Base-by-base conservation (phyloP, 2,113 vertebrate species). In the Dicerorhinus sumatrensis region DNA sequence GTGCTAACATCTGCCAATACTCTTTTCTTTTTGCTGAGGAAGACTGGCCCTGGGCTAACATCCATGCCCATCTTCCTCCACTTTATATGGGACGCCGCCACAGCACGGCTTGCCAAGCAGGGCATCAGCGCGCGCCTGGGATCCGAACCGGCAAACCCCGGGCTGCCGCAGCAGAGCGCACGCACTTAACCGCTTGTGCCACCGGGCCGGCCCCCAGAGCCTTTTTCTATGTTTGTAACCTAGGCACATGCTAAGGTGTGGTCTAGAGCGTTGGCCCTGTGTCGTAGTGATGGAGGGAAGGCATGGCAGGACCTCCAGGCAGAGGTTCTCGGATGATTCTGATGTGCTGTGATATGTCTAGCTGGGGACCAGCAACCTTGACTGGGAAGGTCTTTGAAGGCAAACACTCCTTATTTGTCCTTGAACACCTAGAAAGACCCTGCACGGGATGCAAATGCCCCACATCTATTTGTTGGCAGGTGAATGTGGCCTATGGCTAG, bases 401-500 rank as follows among this genome's bases (percentile, higher is more conserved):
- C 56, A 73, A 33, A 21, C 63, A 42, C 10, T 4, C 56, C 21
- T 29, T 60, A 46, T 62, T 33, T 3, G 0, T 76, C 48, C 48
- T 56, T 39, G 36, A 91, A 23, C 23, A 27, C 56, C 56, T 16
- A 25, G 33, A 75, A 56, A 11, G 33, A 63, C 36, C 31, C 72
- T 21, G 18, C 42, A 31, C 39, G 8, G 63, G 48, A 25, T 36
- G 3, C 6, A 75, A 16, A 21, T 36, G 12, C 17, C 23, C 33
- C 5, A 31, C 18, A 56, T 42, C 33, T 62, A 8, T 46, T 17
- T 23, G 67, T n/a, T n/a, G 36, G 25, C 80, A 54, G 67, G 31
- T 8, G 27, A 88, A 10, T 0, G 10, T 14, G 39, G 36, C 23
- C 0, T 12, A 0, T 31, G 36, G 36, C 8, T 36, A 58, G 33